Base-by-base conservation (phyloP, 1,140 invertebrate genomes). In the Paraescarpia echinospica region DNA sequence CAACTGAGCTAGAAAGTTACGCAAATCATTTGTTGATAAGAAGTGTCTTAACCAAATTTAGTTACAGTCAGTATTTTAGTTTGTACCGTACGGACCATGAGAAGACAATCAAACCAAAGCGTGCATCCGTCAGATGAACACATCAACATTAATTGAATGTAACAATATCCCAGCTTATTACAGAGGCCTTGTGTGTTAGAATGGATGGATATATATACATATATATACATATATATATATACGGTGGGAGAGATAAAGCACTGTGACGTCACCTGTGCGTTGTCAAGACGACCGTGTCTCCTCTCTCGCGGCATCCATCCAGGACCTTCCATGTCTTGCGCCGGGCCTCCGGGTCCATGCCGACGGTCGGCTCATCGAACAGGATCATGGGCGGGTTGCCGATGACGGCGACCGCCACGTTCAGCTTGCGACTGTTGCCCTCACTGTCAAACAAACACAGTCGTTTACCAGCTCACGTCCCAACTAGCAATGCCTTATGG, bases 361-460 rank as follows among this genome's bases (percentile, higher is more conserved):
- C 96, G 88, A 95, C 96, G 1, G 96, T 96, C 34, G 96, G 96
- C 93, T 96, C 96, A 94, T 96, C 96, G 41, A 96, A 94, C 35
- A 96, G 94, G 1, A 96, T 93, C 90, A 96, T 93, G 33, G 95
- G 94, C 33, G 96, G 96, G 92, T 95, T 95, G 6, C 96, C 96
- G 95, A 98, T 97, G 35, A 99, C 96, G 12, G 99, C 98, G 90
- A 99, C 97, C 0, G 98, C 98, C 89, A 98, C 98, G 94, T 98
- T 99, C 34, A 99, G 96, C 96, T 99, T 99, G 89, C 99, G 97
- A 95, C 99, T 99, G 94, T 99, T 99, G 0, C 99, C 99, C 6
- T 93, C 94, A 35, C 98, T 98, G 94, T 97, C 97, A 34, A 77
- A n/a, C n/a, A 6, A 77, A 31, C 59, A 77, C 8, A 77, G 2